Evolutionary conservation across 2,113 vertebrate species (phyloP).

Genomic region (Ranitomeya imitator): DNA sequence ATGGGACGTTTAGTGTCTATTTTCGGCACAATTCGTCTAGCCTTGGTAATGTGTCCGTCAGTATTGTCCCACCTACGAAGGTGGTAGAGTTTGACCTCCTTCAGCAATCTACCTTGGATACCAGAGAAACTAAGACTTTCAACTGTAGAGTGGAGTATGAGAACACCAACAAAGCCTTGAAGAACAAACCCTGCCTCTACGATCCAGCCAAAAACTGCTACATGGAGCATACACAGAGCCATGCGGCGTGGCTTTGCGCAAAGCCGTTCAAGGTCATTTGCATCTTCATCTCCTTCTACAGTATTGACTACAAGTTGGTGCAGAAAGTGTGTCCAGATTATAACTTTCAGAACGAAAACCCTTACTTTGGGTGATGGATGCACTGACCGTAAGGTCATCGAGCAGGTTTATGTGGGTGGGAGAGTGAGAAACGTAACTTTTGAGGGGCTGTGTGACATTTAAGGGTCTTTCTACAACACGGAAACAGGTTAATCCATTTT

Average conservation of each 20-base stretch:
- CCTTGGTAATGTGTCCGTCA: slow-evolving; percentile 89
- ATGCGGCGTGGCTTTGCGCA: slow-evolving; percentile 93
- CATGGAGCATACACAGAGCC: slow-evolving; percentile 95
- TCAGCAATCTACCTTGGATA: slow-evolving; percentile 83
- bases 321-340: slow-evolving; percentile 99
- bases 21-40: slow-evolving; percentile 91
- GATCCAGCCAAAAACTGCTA: slow-evolving; percentile 95
- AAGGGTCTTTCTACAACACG: not conserved
- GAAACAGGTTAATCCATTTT: not conserved
- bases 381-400: slow-evolving; percentile 40
- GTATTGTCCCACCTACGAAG: slow-evolving; percentile 73
- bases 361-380: slow-evolving; percentile 84
- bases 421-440: not conserved
- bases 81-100: slow-evolving; percentile 61
- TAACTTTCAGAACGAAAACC: slow-evolving; percentile 96
- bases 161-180: slow-evolving; percentile 93
- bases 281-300: slow-evolving; percentile 98
- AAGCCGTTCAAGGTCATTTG: slow-evolving; percentile 99
- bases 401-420: slow-evolving; percentile 27
- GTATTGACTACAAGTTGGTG: slow-evolving; percentile 97
- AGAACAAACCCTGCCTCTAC: slow-evolving; percentile 92
- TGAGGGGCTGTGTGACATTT: slow-evolving; percentile 4
- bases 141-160: slow-evolving; percentile 97
- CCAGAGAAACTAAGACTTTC: slow-evolving; percentile 86
- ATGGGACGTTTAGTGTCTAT: slow-evolving; percentile 96